A percentile compares a stretch with the other conserved stretches of the same genome.
Evolutionary conservation across 2,888 invertebrate species (phyloP).

Genomic region (Abrostola tripartita): DNA sequence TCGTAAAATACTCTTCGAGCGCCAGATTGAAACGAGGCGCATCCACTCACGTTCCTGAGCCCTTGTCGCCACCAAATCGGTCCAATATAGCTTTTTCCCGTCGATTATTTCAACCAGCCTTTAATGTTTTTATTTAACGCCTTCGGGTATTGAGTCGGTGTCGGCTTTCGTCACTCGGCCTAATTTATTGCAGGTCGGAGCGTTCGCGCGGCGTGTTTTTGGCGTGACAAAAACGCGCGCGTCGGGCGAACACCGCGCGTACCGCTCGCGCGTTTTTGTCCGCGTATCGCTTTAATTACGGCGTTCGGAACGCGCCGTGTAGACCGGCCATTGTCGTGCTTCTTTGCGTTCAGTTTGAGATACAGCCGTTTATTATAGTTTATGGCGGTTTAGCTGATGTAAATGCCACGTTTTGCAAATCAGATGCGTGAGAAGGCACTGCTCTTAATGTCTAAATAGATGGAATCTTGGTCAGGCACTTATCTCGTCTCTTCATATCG

Average conservation of each 20-base stretch:
- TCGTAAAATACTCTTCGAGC: slow-evolving; percentile 58
- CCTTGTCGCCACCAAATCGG: slow-evolving; percentile 82
- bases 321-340: slow-evolving; percentile 51
- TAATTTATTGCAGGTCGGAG: slow-evolving; percentile 84
- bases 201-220: slow-evolving; percentile 79
- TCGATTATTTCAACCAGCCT: slow-evolving; percentile 84
- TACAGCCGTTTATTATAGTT: slow-evolving; percentile 45
- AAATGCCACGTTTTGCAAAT: slow-evolving; percentile 33
- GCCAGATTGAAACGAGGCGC: slow-evolving; percentile 64
- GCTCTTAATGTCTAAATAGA: slow-evolving; percentile 13
- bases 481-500: background rate
- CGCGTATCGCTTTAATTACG: slow-evolving; percentile 84
- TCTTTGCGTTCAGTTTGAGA: slow-evolving; percentile 51
- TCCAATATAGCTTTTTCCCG: slow-evolving; percentile 82
- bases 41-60: slow-evolving; percentile 66
- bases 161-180: slow-evolving; percentile 82
- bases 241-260: slow-evolving; percentile 70
- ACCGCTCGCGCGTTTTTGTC: slow-evolving; percentile 75
- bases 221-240: slow-evolving; percentile 78
- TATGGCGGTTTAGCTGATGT: slow-evolving; percentile 33
- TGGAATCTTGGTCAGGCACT: slow-evolving; percentile 1
- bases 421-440: slow-evolving; percentile 9
- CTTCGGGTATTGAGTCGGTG: slow-evolving; percentile 82
- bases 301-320: slow-evolving; percentile 65
- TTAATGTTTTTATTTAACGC: slow-evolving; percentile 88